A percentile compares a stretch with the other conserved stretches of the same genome.
These are phyloP conservation scores for Rhingia campestris DNA, from an alignment of 2,888 invertebrate genomes.

Conservation along the genomic window DNA sequence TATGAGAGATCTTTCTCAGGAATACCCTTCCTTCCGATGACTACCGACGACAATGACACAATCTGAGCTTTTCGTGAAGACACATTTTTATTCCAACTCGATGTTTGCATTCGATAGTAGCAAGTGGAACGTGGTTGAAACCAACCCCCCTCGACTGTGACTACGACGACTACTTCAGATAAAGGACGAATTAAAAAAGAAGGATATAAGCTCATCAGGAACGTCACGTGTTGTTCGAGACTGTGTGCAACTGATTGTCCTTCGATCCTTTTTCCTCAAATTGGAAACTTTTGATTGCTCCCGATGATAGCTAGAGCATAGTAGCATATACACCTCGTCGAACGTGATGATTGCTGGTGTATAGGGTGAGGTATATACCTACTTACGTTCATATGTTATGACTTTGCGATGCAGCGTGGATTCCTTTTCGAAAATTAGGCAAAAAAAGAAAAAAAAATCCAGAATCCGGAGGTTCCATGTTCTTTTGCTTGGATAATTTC, in stretches of 20 bases:
- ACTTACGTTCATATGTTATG: constrained; percentile 25
- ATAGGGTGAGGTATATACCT: not conserved
- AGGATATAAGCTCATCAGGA: constrained; percentile 56
- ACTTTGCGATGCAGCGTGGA: constrained; percentile 48
- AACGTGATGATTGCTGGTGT: constrained; percentile 12
- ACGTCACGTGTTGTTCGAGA: constrained; percentile 69
- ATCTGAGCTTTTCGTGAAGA: constrained; percentile 22
- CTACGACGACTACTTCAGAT: constrained; percentile 22
- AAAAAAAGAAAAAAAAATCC: constrained; percentile 9
- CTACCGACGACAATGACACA: too few species aligned
- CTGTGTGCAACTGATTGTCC: constrained; percentile 68
- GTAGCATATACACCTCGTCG: not conserved
- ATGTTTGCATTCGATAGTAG: constrained; percentile 62
- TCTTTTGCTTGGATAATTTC: constrained; percentile 63
- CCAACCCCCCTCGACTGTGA: not conserved
- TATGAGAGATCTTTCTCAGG: constrained; percentile 47
- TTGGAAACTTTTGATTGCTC: constrained; percentile 71
- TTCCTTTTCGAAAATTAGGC: constrained; percentile 42
- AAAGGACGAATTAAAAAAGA: constrained; percentile 45
- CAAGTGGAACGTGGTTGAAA: constrained; percentile 29
- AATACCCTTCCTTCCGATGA: not conserved
- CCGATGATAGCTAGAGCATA: constrained; percentile 36
- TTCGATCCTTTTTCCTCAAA: constrained; percentile 58
- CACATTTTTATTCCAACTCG: constrained; percentile 41
- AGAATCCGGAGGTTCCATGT: constrained; percentile 40